Base-by-base conservation (phyloP, 2,888 invertebrate genomes). In the Smittia sp. region DNA sequence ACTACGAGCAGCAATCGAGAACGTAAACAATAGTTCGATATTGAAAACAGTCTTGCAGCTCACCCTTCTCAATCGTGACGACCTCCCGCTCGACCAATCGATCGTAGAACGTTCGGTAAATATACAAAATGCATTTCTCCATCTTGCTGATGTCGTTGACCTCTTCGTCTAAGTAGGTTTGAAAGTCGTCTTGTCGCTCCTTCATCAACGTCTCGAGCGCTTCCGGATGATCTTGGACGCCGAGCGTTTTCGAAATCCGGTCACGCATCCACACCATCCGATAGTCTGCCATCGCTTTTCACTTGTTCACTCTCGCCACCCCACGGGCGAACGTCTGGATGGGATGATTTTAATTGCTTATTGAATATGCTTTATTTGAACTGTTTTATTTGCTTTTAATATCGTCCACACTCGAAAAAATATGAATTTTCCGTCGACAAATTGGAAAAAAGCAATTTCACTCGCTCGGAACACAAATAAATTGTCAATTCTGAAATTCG, bases 21-120 rank as follows among this genome's bases (percentile, higher is more conserved):
- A n/a, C n/a, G n/a, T n/a, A n/a, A n/a, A n/a, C n/a, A n/a, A n/a
- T n/a, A n/a, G n/a, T n/a, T n/a, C n/a, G 39, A 39, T 39, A 11
- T 9, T 7, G 7, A 27, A n/a, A 54, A 22, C 20, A 20, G 25
- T 7, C 13, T 18, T 66, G 27, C 18, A 32, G 78, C 85, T 86
- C 83, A 92, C 91, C 88, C 85, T 90, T 88, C 82, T 92, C 90
- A 76, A 87, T 84, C 46, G 88, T 85, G 1, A 89, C 85, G 75
- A 91, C 87, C 80, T 92, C 91, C 78, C 90, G 90, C 78, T 92
- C 91, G 18, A 90, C 85, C 7, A 90, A 82, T 79, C 89, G 90
- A 77, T 89, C 90, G 69, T 87, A 88, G 76, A 89, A 88, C 1
- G 89, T 89, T 79, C 89, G 89, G 78, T 89, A 86, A 15, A 91